Percentiles rank a stretch among this genome's conserved stretches.
Evolutionary conservation across 2,113 vertebrate genomes (phyloP).

Genomic region (Entelurus aequoreus): DNA sequence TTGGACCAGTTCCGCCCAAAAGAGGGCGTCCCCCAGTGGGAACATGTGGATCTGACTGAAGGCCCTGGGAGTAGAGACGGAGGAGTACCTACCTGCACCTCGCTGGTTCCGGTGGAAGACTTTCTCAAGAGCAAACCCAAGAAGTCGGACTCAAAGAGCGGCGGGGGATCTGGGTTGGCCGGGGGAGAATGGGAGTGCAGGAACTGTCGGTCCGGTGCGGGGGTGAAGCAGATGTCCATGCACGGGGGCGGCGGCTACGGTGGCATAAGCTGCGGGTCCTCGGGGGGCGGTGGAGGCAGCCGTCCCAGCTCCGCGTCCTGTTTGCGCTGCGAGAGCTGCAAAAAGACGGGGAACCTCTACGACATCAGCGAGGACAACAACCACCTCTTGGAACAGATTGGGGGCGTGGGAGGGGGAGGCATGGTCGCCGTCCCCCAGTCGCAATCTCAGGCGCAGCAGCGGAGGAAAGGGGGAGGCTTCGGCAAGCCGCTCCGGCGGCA

Average conservation of each 20-base stretch:
- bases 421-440: constrained; percentile 66
- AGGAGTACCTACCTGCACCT: constrained; percentile 63
- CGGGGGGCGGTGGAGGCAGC: constrained; percentile 68
- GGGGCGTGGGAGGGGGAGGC: constrained; percentile 51
- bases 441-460: constrained; percentile 80
- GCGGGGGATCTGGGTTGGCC: constrained; percentile 59
- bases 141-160: constrained; percentile 65
- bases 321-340: constrained; percentile 95
- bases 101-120: constrained; percentile 74
- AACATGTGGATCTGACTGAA: constrained; percentile 94
- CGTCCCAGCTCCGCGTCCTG: constrained; percentile 79
- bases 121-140: constrained; percentile 76
- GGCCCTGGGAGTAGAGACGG: constrained; percentile 66
- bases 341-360: constrained; percentile 93
- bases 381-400: constrained; percentile 79
- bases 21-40: constrained; percentile 92
- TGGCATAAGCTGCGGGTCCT: constrained; percentile 75
- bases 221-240: constrained; percentile 83
- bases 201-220: constrained; percentile 69
- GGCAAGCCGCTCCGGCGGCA: constrained; percentile 91
- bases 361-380: constrained; percentile 99
- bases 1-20: constrained; percentile 96
- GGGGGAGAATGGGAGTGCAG: constrained; percentile 76
- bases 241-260: constrained; percentile 66
- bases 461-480: constrained; percentile 65